phyloP scores from a whole-genome alignment of 1,140 invertebrate genomes.

The Nephotettix cincticeps region DNA sequence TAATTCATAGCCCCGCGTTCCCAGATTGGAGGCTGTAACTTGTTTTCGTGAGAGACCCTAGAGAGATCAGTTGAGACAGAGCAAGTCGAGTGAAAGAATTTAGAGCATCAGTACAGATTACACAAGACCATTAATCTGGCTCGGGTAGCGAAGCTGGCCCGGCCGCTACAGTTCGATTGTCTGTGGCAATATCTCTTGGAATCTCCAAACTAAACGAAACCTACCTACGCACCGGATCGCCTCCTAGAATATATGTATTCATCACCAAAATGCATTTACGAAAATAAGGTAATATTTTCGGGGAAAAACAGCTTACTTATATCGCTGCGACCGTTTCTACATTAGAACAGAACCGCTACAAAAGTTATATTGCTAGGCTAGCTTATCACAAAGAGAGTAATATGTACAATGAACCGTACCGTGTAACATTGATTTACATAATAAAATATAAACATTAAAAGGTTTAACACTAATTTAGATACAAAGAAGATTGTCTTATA shows the following conservation, averaged over 20 bases:
- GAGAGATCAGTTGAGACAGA: neutral
- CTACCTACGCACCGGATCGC: neutral
- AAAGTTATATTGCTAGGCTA: neutral
- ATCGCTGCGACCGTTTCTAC: neutral
- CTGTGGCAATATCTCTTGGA: conserved; percentile 4
- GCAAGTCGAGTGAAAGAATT: neutral
- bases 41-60: neutral
- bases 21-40: neutral
- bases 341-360: neutral
- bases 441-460: conserved; percentile 6
- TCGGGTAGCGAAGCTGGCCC: neutral
- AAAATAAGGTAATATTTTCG: neutral
- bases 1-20: neutral
- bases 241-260: neutral
- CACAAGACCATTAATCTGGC: conserved; percentile 1
- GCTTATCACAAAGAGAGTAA: conserved; percentile 13
- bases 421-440: conserved; percentile 15
- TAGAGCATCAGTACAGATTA: conserved; percentile 3
- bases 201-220: neutral
- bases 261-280: neutral
- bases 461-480: conserved; percentile 15
- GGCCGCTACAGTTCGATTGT: conserved; percentile 17
- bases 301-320: neutral
- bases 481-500: conserved; percentile 18
- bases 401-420: neutral